Conservation (phyloP, 2,888 invertebrate species). For the Drosophila atroscutellata region DNA sequence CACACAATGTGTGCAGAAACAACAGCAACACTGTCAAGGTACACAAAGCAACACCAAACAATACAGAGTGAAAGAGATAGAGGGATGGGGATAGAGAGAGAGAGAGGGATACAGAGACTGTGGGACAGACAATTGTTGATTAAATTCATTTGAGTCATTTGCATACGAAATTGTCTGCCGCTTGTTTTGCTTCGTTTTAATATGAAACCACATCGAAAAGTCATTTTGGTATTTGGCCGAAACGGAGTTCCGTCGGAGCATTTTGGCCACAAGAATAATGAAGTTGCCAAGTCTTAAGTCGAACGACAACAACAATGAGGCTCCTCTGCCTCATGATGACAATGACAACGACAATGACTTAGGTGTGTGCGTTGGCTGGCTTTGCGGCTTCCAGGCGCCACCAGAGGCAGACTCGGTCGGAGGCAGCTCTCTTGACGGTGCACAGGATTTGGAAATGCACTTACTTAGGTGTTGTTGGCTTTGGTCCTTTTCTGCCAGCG, state of each 20-base stretch:
- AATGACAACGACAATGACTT: constrained; percentile 59
- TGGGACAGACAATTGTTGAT: constrained; percentile 71
- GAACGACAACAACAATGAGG: constrained; percentile 45
- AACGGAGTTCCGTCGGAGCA: constrained; percentile 22
- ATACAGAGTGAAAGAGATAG: neutral
- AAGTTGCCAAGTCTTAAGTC: constrained; percentile 78
- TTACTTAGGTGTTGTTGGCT: constrained; percentile 67
- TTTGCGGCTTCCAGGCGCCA: constrained; percentile 45
- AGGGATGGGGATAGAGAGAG: neutral
- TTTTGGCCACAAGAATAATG: constrained; percentile 75
- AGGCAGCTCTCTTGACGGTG: constrained; percentile 1
- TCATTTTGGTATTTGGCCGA: constrained; percentile 55
- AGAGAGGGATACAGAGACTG: constrained; percentile 5
- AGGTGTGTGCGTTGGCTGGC: constrained; percentile 57
- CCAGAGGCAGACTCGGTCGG: constrained; percentile 4
- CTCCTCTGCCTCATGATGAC: constrained; percentile 7
- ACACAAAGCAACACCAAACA: constrained; percentile 7
- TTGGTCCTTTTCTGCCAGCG: constrained; percentile 18
- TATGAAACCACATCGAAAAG: constrained; percentile 77
- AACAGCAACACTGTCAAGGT: constrained; percentile 27
- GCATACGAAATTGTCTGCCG: constrained; percentile 73
- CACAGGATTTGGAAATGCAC: constrained; percentile 57
- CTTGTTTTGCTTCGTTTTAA: constrained; percentile 45
- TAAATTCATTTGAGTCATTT: constrained; percentile 79
- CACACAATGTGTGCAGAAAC: constrained; percentile 52